A percentile compares a stretch with the other conserved stretches of the same genome.
Conservation (phyloP, 2,888 invertebrate genomes). For the Epistrophe eligans region DNA sequence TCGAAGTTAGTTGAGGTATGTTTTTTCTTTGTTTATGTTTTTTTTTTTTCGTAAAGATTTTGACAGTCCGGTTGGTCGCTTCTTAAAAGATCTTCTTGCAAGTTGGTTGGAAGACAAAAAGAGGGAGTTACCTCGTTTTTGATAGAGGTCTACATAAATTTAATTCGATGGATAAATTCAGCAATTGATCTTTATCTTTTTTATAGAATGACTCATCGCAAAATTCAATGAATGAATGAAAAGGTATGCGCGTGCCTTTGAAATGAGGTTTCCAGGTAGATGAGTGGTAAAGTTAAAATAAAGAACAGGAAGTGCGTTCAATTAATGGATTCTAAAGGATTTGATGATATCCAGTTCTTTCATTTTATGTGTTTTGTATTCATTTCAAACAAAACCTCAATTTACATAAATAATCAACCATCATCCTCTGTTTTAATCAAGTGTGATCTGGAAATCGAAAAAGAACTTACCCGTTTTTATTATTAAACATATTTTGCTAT, state of each 20-base stretch:
- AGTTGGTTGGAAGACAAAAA: constrained; percentile 10
- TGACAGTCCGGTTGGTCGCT: constrained; percentile 30
- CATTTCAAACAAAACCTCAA: background rate
- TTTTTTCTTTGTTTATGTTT: constrained; percentile 23
- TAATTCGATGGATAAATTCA: constrained; percentile 70
- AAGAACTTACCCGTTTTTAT: background rate
- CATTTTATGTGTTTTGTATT: background rate
- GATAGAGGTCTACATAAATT: constrained; percentile 66
- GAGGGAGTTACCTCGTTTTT: constrained; percentile 36
- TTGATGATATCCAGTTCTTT: background rate
- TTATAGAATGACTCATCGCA: constrained; percentile 57
- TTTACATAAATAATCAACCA: background rate
- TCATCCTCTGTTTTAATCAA: background rate
- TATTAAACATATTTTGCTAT: too few relatives aligned
- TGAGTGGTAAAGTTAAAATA: background rate
- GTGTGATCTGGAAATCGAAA: background rate
- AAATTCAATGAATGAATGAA: constrained; percentile 51
- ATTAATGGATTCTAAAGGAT: background rate
- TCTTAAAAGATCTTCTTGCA: constrained; percentile 35
- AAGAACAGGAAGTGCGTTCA: constrained; percentile 54
- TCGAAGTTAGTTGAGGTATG: constrained; percentile 5
- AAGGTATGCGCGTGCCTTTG: constrained; percentile 65
- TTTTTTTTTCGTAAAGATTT: constrained; percentile 10
- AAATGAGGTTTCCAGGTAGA: constrained; percentile 32
- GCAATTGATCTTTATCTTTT: constrained; percentile 70